These are phyloP conservation scores for Sorex fumeus DNA, from an alignment of 2,113 vertebrate genomes.

Conservation along the genomic window DNA sequence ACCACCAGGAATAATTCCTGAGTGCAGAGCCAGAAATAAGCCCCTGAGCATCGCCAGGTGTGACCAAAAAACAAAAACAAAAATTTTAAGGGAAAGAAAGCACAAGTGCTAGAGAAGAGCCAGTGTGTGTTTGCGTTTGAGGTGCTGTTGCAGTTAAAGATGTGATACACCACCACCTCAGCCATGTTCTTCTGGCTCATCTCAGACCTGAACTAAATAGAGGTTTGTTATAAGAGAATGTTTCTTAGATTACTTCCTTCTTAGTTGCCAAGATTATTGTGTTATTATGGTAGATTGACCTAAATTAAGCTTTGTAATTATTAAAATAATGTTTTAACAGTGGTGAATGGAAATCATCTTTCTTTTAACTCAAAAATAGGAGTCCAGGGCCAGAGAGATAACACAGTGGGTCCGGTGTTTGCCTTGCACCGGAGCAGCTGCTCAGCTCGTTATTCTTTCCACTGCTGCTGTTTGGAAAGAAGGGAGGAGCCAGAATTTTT, in stretches of 20 bases:
- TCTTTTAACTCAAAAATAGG: slow-evolving; percentile 44
- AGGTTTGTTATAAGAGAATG: background rate
- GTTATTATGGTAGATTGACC: too few relatives aligned
- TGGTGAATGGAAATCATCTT: slow-evolving; percentile 25
- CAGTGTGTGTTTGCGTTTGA: fast-evolving
- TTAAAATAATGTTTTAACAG: slow-evolving; percentile 35
- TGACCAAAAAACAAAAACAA: too few relatives aligned
- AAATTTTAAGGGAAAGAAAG: background rate
- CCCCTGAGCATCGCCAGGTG: too few relatives aligned
- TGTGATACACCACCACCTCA: background rate
- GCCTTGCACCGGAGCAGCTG: background rate
- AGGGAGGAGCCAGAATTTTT: background rate
- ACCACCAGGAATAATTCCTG: too few relatives aligned
- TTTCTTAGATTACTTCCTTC: slow-evolving; percentile 39
- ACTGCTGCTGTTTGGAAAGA: background rate
- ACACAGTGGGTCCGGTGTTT: too few relatives aligned
- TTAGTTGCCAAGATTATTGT: background rate
- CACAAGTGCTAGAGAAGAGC: background rate
- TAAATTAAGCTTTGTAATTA: background rate
- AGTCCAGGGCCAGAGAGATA: too few relatives aligned
- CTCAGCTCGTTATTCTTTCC: background rate
- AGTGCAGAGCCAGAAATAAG: too few relatives aligned
- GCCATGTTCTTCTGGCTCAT: background rate
- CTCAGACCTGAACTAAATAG: background rate
- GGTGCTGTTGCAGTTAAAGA: fast-evolving